Conservation (phyloP, 2,888 invertebrate genomes). For the Corythucha ciliata region DNA sequence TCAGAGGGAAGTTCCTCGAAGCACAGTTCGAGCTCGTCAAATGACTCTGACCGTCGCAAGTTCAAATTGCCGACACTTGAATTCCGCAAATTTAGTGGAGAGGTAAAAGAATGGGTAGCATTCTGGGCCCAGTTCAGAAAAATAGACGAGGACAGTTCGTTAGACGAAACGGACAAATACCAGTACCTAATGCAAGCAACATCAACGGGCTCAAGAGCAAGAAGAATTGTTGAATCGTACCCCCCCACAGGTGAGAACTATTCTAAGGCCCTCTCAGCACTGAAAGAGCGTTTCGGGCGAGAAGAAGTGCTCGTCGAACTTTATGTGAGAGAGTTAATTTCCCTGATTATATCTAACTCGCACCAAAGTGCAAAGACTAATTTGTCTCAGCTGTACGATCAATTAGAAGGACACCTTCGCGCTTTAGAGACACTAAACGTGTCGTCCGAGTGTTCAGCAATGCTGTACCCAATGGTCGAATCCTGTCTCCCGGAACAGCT, state of each 20-base stretch:
- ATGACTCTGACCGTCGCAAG: no score
- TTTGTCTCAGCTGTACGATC: slow-evolving; percentile 32
- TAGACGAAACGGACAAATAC: slow-evolving; percentile 33
- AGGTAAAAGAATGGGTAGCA: slow-evolving; percentile 33
- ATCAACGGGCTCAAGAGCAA: slow-evolving; percentile 31
- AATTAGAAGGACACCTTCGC: slow-evolving; percentile 36
- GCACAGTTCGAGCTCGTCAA: no score
- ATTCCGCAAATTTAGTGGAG: slow-evolving; percentile 33
- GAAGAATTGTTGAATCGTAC: slow-evolving; percentile 33
- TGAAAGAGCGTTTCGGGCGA: slow-evolving; percentile 31
- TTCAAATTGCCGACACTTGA: slow-evolving; percentile 27
- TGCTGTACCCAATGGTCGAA: slow-evolving; percentile 38
- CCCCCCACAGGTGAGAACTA: slow-evolving; percentile 36
- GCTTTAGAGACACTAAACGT: slow-evolving; percentile 36
- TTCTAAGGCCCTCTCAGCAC: slow-evolving; percentile 31
- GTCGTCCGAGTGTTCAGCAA: slow-evolving; percentile 35
- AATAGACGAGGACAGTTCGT: slow-evolving; percentile 32
- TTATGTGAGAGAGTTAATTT: slow-evolving; percentile 37
- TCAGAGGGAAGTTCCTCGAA: no score
- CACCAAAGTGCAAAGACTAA: not conserved
- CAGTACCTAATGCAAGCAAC: slow-evolving; percentile 32
- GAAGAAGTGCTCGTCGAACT: slow-evolving; percentile 36
- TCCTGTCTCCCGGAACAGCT: slow-evolving; percentile 35
- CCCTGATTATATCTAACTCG: slow-evolving; percentile 35
- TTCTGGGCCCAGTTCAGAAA: slow-evolving; percentile 36